A percentile compares a stretch with the other conserved stretches of the same genome.
These are phyloP conservation scores for Hyposmocoma kahamanoa DNA, from an alignment of 1,140 invertebrate species.

Conservation along the genomic window DNA sequence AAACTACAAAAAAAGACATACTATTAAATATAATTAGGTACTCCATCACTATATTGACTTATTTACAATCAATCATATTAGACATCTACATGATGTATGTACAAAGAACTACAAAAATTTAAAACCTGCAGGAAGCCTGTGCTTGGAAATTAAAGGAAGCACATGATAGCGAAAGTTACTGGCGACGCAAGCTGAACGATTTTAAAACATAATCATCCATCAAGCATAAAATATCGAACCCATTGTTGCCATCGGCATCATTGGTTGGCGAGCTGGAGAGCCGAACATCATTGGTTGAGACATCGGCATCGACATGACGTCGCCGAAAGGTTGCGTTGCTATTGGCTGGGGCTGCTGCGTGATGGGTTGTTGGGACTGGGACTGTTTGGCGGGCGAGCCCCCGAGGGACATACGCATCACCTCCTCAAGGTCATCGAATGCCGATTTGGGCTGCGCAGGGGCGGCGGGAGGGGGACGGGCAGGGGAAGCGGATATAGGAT, in stretches of 20 bases:
- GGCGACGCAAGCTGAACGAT: conserved; percentile 22
- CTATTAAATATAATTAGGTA: too few relatives aligned
- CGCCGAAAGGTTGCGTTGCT: conserved; percentile 49
- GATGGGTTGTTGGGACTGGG: conserved; percentile 49
- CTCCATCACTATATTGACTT: too few relatives aligned
- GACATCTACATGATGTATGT: too few relatives aligned
- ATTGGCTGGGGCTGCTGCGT: conserved; percentile 64
- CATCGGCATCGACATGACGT: conserved; percentile 46
- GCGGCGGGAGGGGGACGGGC: conserved; percentile 65
- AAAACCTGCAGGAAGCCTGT: neutral
- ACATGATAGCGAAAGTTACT: conserved; percentile 9
- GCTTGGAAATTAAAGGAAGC: conserved; percentile 12
- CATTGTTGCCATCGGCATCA: conserved; percentile 67
- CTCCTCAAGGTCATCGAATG: conserved; percentile 82
- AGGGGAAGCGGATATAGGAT: conserved; percentile 64
- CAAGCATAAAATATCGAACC: conserved; percentile 56
- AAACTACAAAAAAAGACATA: too few relatives aligned
- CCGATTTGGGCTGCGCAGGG: conserved; percentile 74
- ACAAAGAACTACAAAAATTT: too few relatives aligned
- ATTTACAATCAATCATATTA: too few relatives aligned
- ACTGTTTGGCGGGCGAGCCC: conserved; percentile 75
- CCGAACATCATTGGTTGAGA: conserved; percentile 73
- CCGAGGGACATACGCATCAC: conserved; percentile 80
- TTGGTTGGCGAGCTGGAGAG: conserved; percentile 76
- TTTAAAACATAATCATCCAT: conserved; percentile 25